Evolutionary conservation across 1,140 invertebrate species (phyloP), one percentile per base, ranked within the genome.

Genomic region (Phortica variegata): DNA sequence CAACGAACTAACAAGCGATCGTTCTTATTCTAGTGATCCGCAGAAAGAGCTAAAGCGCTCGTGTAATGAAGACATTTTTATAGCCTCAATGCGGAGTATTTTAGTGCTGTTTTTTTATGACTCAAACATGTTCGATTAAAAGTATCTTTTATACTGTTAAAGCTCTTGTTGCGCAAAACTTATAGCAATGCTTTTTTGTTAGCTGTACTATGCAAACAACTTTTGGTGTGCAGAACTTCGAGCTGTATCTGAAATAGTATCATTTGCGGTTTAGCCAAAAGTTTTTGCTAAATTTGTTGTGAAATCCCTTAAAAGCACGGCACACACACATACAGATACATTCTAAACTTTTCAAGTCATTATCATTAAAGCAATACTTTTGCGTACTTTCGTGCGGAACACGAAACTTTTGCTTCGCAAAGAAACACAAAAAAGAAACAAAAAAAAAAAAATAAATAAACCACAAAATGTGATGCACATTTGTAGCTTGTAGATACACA

Each of bases 391-490:
- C 53, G 43, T 23, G 41, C 23, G 21, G 33, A 10, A n/a, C n/a
- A n/a, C n/a, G n/a, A n/a, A n/a, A n/a, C n/a, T n/a, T n/a, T n/a
- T n/a, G n/a, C n/a, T n/a, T n/a, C n/a, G n/a, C n/a, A n/a, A n/a
- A 6, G 33, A 10, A 34, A 15, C 33, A 34, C 20, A 23, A 37
- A 23, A 17, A 20, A 31, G 23, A 21, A 57, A 32, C 39, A 45
- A 32, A 12, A 31, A 38, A 29, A 29, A 29, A 29, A 7, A 34
- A 15, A 15, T n/a, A 4, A 4, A 34, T 4, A 53, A 61, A 65
- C 66, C 66, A 62, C 66, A 66, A 65, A 65, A 66, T 65, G 61
- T 65, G 66, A 65, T 62, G 58, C 65, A 66, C 62, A 65, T 61
- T 66, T 65, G n/a, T n/a, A n/a, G 66, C 61, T 65, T 59, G 20